These are phyloP conservation scores for Cyprinodon variegatus DNA, from an alignment of 2,113 vertebrate genomes.

Conservation along the genomic window DNA sequence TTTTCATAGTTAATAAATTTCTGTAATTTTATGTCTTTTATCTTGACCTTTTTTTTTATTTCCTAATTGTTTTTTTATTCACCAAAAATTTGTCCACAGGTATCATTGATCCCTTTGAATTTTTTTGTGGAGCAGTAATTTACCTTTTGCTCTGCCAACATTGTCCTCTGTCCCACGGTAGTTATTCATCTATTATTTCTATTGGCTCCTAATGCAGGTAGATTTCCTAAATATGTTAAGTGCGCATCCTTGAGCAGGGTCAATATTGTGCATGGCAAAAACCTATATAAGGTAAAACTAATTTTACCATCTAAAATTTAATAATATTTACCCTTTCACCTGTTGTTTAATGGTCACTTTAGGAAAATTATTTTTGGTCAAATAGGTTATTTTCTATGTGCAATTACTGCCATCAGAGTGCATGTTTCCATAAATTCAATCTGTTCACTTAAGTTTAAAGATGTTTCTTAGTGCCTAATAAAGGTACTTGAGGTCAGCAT, in stretches of 20 bases:
- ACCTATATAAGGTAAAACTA: constrained; percentile 26
- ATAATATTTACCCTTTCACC: constrained; percentile 57
- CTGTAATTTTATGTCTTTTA: constrained; percentile 6
- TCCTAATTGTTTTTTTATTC: not conserved
- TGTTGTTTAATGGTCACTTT: constrained; percentile 56
- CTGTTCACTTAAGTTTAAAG: constrained; percentile 59
- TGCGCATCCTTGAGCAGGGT: constrained; percentile 31
- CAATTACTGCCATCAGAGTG: constrained; percentile 50
- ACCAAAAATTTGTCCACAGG: not conserved
- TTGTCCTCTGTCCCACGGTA: constrained; percentile 28
- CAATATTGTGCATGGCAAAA: constrained; percentile 40
- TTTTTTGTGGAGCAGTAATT: constrained; percentile 24
- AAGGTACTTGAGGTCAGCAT: constrained; percentile 63
- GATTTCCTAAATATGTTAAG: constrained; percentile 34
- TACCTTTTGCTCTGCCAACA: constrained; percentile 34
- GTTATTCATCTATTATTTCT: constrained; percentile 42
- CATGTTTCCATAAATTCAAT: constrained; percentile 53
- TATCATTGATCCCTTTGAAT: constrained; percentile 12
- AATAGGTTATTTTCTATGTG: constrained; percentile 53
- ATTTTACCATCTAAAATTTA: constrained; percentile 40
- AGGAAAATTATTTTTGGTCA: constrained; percentile 52
- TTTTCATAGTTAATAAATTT: constrained; percentile 18
- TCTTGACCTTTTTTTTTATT: not conserved
- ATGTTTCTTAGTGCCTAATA: constrained; percentile 60
- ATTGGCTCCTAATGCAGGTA: constrained; percentile 16